Conservation (phyloP, 2,888 invertebrate genomes). For the Diadromus collaris region DNA sequence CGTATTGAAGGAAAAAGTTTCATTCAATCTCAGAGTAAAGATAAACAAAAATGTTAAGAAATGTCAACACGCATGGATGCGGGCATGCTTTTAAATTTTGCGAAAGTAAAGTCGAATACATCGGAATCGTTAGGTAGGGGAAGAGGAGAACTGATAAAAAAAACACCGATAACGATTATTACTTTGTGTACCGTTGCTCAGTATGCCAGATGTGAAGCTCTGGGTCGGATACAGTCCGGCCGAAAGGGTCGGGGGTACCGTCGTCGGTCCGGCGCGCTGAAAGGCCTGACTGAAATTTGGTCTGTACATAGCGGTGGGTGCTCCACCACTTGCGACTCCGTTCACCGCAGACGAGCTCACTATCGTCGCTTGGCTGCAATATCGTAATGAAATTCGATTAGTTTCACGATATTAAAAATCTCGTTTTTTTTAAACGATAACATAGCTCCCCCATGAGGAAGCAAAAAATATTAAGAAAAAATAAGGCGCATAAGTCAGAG, state of each 20-base stretch:
- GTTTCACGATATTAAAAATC: slow-evolving; percentile 31
- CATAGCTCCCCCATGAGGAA: too few species aligned
- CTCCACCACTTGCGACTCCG: slow-evolving; percentile 79
- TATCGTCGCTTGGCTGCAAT: slow-evolving; percentile 83
- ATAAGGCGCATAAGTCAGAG: neutral
- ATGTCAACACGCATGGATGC: neutral
- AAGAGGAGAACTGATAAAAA: slow-evolving; percentile 13
- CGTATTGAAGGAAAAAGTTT: neutral
- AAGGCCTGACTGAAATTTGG: slow-evolving; percentile 88
- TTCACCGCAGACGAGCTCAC: slow-evolving; percentile 81
- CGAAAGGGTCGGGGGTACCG: slow-evolving; percentile 78
- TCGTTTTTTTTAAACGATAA: too few species aligned
- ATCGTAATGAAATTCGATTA: slow-evolving; percentile 23
- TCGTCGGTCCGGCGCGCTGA: slow-evolving; percentile 82
- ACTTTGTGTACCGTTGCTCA: slow-evolving; percentile 81
- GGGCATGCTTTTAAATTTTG: neutral
- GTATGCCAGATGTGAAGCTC: slow-evolving; percentile 79
- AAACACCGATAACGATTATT: slow-evolving; percentile 70
- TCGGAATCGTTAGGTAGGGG: slow-evolving; percentile 7
- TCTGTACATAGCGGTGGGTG: slow-evolving; percentile 86
- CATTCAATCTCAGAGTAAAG: neutral
- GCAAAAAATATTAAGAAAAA: slow-evolving; percentile 11
- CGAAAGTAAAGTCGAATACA: neutral
- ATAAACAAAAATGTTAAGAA: neutral
- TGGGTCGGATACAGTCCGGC: slow-evolving; percentile 81